These are phyloP conservation scores for Acyrthosiphon pisum DNA, from an alignment of 1,140 invertebrate genomes.

Conservation along the genomic window DNA sequence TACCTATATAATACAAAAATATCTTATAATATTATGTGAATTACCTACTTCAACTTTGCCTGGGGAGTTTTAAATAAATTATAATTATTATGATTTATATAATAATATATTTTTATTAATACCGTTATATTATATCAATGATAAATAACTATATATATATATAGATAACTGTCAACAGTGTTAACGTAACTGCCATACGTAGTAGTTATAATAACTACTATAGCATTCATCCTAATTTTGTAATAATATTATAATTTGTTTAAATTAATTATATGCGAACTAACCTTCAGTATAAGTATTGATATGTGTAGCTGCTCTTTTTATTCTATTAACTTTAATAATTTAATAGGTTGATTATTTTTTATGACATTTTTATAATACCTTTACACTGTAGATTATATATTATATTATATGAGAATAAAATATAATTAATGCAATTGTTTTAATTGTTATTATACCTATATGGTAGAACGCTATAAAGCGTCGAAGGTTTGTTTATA, in stretches of 20 bases:
- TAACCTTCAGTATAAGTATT: constrained; percentile 15
- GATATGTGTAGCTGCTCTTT: neutral
- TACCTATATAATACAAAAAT: neutral
- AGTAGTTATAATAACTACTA: neutral
- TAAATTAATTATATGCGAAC: neutral
- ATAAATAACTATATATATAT: neutral
- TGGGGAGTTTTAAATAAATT: constrained; percentile 6
- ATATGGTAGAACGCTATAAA: neutral
- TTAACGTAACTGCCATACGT: neutral
- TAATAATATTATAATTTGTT: neutral
- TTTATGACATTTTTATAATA: constrained; percentile 21
- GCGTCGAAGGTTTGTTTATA: neutral
- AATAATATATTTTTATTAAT: neutral
- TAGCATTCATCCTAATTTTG: neutral
- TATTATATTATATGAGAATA: neutral
- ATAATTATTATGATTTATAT: neutral
- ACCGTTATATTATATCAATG: neutral
- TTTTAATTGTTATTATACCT: neutral
- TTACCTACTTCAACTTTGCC: neutral
- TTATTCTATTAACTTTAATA: neutral
- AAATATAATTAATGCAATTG: constrained; percentile 19
- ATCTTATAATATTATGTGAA: too few relatives aligned
- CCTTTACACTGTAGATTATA: neutral
- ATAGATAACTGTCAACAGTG: neutral
- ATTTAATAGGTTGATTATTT: constrained; percentile 21